Percentiles rank a stretch among this genome's conserved stretches.
Conservation (phyloP, 2,888 invertebrate genomes). For the Lithodes maja region DNA sequence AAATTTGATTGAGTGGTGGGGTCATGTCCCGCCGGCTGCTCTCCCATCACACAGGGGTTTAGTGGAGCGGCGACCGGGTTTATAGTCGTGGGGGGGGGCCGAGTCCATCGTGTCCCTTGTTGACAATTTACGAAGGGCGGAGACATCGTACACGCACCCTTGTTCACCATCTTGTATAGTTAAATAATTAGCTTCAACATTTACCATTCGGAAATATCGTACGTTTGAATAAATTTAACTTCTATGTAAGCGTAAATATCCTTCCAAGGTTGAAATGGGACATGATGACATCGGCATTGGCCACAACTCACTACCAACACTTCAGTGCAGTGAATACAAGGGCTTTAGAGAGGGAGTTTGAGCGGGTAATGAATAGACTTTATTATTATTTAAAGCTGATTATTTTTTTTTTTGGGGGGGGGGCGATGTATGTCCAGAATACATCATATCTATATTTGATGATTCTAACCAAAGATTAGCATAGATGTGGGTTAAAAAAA, state of each 20-base stretch:
- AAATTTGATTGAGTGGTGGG: conserved; percentile 49
- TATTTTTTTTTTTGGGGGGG: background rate
- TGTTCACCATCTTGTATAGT: background rate
- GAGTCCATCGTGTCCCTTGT: conserved; percentile 34
- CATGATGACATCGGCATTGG: conserved; percentile 57
- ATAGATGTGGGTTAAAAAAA: background rate
- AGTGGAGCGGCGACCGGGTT: conserved; percentile 59
- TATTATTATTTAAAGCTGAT: conserved; percentile 1
- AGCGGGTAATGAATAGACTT: conserved; percentile 41
- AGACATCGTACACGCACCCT: background rate
- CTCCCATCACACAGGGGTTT: conserved; percentile 65
- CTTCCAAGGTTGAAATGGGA: background rate
- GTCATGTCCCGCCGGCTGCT: conserved; percentile 53
- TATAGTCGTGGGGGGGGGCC: conserved; percentile 29
- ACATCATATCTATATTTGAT: conserved; percentile 5
- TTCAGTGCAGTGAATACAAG: conserved; percentile 34
- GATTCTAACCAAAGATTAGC: background rate
- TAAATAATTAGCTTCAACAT: background rate
- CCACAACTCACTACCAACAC: conserved; percentile 44
- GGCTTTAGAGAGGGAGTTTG: conserved; percentile 11
- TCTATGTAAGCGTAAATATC: background rate
- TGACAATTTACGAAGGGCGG: background rate
- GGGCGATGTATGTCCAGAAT: background rate
- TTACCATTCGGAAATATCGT: background rate
- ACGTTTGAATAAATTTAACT: too few species aligned